Percentiles rank a stretch among this genome's conserved stretches.
These are phyloP conservation scores for Nomada goodeniana DNA, from an alignment of 2,888 invertebrate species.

Conservation along the genomic window DNA sequence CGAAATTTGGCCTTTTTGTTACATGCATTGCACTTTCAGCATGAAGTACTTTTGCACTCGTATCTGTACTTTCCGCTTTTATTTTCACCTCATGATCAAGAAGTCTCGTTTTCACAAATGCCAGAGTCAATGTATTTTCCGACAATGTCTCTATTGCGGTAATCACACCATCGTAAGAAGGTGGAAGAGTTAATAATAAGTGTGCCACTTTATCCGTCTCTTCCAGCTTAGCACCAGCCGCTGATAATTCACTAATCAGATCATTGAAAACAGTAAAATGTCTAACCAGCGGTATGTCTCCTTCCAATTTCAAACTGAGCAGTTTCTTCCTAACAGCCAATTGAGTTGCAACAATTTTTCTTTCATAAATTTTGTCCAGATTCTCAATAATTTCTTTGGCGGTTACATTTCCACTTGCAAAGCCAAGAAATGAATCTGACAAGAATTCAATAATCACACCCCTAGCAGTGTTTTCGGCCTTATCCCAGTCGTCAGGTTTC, in stretches of 20 bases:
- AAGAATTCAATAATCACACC: background rate
- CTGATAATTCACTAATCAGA: background rate
- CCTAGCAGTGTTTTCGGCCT: background rate
- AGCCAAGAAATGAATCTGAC: background rate
- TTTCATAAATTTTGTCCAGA: background rate
- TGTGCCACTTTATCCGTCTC: conserved; percentile 5
- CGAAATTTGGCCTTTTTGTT: background rate
- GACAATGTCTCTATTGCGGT: conserved; percentile 12
- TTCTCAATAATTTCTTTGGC: background rate
- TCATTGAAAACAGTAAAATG: conserved; percentile 3
- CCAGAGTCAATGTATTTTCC: background rate
- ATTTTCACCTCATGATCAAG: conserved; percentile 12
- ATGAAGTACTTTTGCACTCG: conserved; percentile 2
- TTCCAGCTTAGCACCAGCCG: background rate
- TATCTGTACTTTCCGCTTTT: background rate
- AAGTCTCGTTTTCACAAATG: conserved; percentile 1
- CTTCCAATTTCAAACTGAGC: background rate
- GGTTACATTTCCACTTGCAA: background rate
- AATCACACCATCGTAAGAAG: background rate
- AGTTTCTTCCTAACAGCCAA: background rate
- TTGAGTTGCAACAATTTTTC: background rate
- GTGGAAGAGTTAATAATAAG: background rate
- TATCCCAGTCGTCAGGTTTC: too few relatives aligned
- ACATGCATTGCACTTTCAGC: background rate
- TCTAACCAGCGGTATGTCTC: background rate